Base-by-base conservation (phyloP, 1,140 invertebrate genomes). In the Amyelois transitella region DNA sequence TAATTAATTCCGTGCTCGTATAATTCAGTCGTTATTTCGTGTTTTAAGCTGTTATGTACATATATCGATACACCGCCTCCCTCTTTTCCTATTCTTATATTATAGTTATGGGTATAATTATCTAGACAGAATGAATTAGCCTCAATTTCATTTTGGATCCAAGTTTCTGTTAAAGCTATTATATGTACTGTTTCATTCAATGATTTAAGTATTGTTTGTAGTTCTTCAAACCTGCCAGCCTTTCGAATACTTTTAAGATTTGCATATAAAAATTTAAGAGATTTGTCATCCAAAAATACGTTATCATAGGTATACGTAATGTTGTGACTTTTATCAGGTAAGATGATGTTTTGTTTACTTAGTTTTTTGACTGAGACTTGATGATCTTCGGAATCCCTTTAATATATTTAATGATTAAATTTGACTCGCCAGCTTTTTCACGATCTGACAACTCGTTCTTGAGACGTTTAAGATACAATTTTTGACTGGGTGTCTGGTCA, bases 141-240 rank as follows among this genome's bases (percentile, higher is more conserved):
- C 28, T 60, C 48, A 6, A 45, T 38, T 10, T 55, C 52, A 5
- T 19, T 45, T 22, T 60, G 54, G 20, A 55, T 54, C 53, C 58
- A 60, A 18, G 53, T 60, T 21, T 60, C 58, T 1, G 53, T 52
- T 17, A 60, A 0, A 5, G 52, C 22, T n/a, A 60, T 48, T 1
- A 60, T 12, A 43, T 60, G 48, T 12, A 60, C 18, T 12, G n/a
- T 38, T 20, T 5, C 6, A 10, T 38, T 7, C 25, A 60, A 32
- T 10, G 53, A 51, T 22, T 47, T 21, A 14, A 60, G 7, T 10
- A 43, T n/a, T 25, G 49, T 53, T 49, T 28, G 20, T n/a, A 61
- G 6, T 22, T 56, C 59, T 38, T 56, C 28, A 6, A 55, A 25
- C 44, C 47, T 25, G 4, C 25, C 19, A 18, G 22, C 2, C 12